Conservation (phyloP, 2,113 vertebrate species). For the Hippocampus comes region DNA sequence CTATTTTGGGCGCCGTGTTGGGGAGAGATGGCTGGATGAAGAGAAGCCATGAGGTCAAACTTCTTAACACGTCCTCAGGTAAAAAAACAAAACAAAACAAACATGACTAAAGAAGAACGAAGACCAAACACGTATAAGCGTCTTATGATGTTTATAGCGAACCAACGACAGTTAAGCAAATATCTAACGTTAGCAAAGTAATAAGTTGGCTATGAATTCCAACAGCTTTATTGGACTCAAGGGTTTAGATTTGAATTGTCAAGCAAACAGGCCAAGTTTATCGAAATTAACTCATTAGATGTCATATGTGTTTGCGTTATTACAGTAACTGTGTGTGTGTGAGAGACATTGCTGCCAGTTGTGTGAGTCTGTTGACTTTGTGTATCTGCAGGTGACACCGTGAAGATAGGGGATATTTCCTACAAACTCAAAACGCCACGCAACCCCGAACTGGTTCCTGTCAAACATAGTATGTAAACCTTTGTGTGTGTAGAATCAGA, state of each 20-base stretch:
- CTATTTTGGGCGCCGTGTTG: constrained; percentile 62
- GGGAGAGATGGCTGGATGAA: constrained; percentile 66
- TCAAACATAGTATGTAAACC: constrained; percentile 85
- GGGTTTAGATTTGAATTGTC: background rate
- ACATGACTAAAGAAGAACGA: background rate
- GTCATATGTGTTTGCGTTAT: background rate
- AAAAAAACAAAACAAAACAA: background rate
- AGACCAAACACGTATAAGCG: background rate
- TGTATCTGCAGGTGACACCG: constrained; percentile 81
- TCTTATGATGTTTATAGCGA: background rate
- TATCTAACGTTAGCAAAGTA: background rate
- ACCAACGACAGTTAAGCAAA: background rate
- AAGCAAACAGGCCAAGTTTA: background rate
- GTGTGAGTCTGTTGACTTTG: background rate
- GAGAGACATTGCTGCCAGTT: background rate
- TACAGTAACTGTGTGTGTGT: background rate
- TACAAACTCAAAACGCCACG: constrained; percentile 84
- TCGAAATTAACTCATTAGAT: background rate
- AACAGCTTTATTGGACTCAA: background rate
- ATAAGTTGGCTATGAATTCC: background rate
- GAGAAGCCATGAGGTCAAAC: constrained; percentile 70
- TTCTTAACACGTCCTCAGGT: constrained; percentile 73
- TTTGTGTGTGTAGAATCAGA: background rate
- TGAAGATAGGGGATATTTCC: constrained; percentile 90
- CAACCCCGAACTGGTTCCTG: constrained; percentile 90